Base-by-base conservation (phyloP, 2,888 invertebrate genomes). In the Labia minor region DNA sequence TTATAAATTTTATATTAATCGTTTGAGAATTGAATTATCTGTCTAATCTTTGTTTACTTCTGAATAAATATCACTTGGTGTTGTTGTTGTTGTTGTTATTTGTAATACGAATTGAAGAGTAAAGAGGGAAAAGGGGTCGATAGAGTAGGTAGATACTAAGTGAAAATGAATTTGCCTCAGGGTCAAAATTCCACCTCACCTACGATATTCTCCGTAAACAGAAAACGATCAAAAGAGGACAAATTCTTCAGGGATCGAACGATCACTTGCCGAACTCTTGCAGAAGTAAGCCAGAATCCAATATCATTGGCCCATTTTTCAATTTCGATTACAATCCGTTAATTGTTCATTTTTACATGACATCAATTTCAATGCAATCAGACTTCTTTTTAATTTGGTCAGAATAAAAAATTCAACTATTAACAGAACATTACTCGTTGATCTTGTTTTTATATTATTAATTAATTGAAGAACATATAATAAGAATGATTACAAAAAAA, bases 101-200 rank as follows among this genome's bases (percentile, higher is more conserved):
- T 49, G 14, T n/a, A 49, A 49, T 49, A 10, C 49, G 3, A n/a
- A 49, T 49, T 14, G 49, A 49, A 49, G 2, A 49, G 49, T 14
- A 14, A 49, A 49, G 49, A 49, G 49, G 14, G 49, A 49, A 49
- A 49, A 49, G 49, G 49, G 49, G 49, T 49, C 49, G 49, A 49
- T 49, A 14, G 49, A 49, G 49, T 49, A 16, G 49, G 49, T 49
- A 16, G 49, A 14, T 49, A 49, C 16, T 49, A 14, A 49, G 49
- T 49, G 49, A 49, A 49, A 49, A 49, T 49, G 49, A 49, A 49
- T 8, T 49, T 49, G 49, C 49, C 49, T 4, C 49, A 49, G 49
- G 49, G 49, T 49, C 49, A 49, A 49, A 49, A 49, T 49, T 49
- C 49, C 49, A n/a, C 4, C 49, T 49, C 49, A 49, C 49, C 49